These are phyloP conservation scores for Tetranychus cinnabarinus DNA, from an alignment of 1,140 invertebrate species.

Conservation along the genomic window DNA sequence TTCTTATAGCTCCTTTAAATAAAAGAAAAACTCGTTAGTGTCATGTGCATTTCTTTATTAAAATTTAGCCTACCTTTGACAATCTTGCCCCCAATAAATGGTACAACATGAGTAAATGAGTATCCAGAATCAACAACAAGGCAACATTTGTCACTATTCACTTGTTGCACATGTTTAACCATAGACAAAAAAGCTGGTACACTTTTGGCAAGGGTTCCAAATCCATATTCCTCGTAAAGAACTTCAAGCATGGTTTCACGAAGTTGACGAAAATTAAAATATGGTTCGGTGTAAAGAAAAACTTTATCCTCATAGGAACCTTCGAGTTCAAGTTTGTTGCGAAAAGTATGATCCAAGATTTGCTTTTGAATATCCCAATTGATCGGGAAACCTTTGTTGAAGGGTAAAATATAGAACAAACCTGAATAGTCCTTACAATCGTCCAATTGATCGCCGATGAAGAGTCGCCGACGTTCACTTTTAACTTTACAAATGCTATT, in stretches of 20 bases:
- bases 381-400: constrained; percentile 79
- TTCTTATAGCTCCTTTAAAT: constrained; percentile 29
- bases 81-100: constrained; percentile 72
- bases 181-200: constrained; percentile 24
- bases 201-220: constrained; percentile 51
- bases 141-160: constrained; percentile 31
- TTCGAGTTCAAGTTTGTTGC: constrained; percentile 1
- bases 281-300: constrained; percentile 47
- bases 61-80: constrained; percentile 29
- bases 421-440: constrained; percentile 88
- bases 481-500: constrained; percentile 98
- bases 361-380: constrained; percentile 85
- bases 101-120: constrained; percentile 83
- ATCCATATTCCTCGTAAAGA: constrained; percentile 92
- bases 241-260: constrained; percentile 85
- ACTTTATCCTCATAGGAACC: constrained; percentile 18
- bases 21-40: background rate
- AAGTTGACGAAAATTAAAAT: constrained; percentile 74
- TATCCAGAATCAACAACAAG: constrained; percentile 79
- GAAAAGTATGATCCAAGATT: constrained; percentile 83
- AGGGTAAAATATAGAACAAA: constrained; percentile 75
- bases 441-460: constrained; percentile 73
- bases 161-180: background rate
- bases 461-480: constrained; percentile 70
- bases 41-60: background rate